phyloP scores from a whole-genome alignment of 2,797 vertebrate genomes.

The Eulemur rubriventer region DNA sequence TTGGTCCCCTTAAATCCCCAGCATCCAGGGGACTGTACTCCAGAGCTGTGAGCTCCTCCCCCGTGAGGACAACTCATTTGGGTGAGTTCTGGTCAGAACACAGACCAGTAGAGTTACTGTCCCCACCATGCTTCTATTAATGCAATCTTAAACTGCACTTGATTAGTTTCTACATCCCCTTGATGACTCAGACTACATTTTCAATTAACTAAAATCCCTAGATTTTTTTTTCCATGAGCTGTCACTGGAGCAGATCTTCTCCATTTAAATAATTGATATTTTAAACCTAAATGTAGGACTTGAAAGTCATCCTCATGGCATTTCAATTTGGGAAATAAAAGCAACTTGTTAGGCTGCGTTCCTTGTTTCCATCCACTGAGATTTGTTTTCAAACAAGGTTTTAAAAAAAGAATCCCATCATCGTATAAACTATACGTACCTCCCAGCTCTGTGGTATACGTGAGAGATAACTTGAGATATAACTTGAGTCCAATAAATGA shows the following conservation, averaged over 20 bases:
- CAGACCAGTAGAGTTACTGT: background rate
- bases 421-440: background rate
- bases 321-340: slow-evolving; percentile 20
- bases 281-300: slow-evolving; percentile 22
- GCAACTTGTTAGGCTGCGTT: background rate
- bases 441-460: background rate
- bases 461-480: background rate
- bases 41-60: background rate
- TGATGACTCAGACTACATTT: background rate
- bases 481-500: background rate
- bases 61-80: background rate
- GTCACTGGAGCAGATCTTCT: background rate
- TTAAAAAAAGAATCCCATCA: background rate
- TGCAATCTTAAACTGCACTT: background rate
- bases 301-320: slow-evolving; percentile 15
- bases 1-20: background rate
- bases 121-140: background rate
- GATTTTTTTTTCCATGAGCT: background rate
- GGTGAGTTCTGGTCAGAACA: background rate
- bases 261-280: slow-evolving; percentile 38
- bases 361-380: background rate
- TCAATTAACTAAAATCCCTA: slow-evolving; percentile 31
- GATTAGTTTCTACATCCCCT: background rate
- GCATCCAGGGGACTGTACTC: background rate
- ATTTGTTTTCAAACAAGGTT: background rate